Conservation (phyloP, 2,888 invertebrate species). For the Gymnocheta viridis region DNA sequence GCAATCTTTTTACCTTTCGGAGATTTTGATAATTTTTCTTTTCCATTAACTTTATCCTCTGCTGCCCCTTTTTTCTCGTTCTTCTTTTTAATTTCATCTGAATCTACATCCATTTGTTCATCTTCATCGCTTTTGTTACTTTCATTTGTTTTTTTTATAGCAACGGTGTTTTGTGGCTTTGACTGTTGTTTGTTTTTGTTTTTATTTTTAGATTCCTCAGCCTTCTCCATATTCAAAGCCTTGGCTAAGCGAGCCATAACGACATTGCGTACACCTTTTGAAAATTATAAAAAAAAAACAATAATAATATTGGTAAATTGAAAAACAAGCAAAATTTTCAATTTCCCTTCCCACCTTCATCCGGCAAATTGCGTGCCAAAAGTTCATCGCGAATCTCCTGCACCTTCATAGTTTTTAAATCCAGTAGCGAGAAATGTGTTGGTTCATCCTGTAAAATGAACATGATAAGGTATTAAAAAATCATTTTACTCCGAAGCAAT, state of each 20-base stretch:
- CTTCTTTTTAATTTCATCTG: slow-evolving; percentile 27
- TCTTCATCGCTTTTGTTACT: no score
- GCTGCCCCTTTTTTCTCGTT: not conserved
- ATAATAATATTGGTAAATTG: not conserved
- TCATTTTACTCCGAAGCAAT: not conserved
- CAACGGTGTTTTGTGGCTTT: no score
- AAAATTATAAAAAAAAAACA: no score
- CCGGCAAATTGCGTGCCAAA: slow-evolving; percentile 89
- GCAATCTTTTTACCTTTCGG: slow-evolving; percentile 4
- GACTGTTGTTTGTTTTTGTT: slow-evolving; percentile 20
- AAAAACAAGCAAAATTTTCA: not conserved
- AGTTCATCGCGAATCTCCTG: slow-evolving; percentile 92
- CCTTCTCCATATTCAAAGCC: slow-evolving; percentile 88
- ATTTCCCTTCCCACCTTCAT: slow-evolving; percentile 86
- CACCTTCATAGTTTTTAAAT: slow-evolving; percentile 92
- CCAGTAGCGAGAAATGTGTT: slow-evolving; percentile 89
- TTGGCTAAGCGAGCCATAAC: slow-evolving; percentile 87
- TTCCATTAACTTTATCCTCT: not conserved
- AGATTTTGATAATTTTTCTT: slow-evolving; percentile 23
- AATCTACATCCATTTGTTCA: slow-evolving; percentile 74
- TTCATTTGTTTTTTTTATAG: no score
- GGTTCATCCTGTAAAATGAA: slow-evolving; percentile 84
- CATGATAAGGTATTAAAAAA: not conserved
- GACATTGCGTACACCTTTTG: slow-evolving; percentile 83
- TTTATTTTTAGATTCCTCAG: slow-evolving; percentile 68